Evolutionary conservation across 2,888 invertebrate species (phyloP).

Genomic region (Eupithecia insigniata): DNA sequence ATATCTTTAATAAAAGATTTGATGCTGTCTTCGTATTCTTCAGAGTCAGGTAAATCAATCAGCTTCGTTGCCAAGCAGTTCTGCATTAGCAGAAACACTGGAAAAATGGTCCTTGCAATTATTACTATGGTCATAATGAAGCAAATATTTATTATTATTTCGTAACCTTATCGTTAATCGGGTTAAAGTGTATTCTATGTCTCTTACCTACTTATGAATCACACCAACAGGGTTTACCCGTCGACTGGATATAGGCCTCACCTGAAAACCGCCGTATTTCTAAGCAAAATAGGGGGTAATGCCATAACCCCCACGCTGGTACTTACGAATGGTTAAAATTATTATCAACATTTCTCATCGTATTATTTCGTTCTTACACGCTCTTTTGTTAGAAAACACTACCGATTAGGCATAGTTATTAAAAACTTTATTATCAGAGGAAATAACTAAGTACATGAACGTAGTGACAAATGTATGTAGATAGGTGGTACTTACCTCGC

Average conservation of each 20-base stretch:
- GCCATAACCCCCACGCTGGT: not conserved
- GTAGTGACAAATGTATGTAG: not conserved
- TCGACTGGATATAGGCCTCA: not conserved
- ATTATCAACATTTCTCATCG: slow-evolving; percentile 53
- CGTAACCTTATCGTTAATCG: not conserved
- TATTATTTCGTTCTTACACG: slow-evolving; percentile 29
- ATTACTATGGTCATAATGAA: not conserved
- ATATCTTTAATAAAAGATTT: slow-evolving; percentile 11
- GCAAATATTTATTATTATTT: not conserved
- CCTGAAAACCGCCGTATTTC: not conserved
- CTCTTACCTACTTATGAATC: not conserved
- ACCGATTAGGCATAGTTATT: not conserved
- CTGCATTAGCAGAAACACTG: slow-evolving; percentile 41
- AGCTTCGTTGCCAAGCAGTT: slow-evolving; percentile 48
- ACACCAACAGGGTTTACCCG: not conserved
- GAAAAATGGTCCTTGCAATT: slow-evolving; percentile 23
- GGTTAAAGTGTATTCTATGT: not conserved
- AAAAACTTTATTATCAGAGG: slow-evolving; percentile 1
- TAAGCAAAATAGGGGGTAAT: no score
- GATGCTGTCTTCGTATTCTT: slow-evolving; percentile 23
- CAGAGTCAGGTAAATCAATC: slow-evolving; percentile 47
- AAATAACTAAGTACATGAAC: not conserved
- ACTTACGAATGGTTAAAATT: slow-evolving; percentile 55
- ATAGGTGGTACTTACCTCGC: not conserved
- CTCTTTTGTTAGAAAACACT: slow-evolving; percentile 5